Conservation (phyloP, 2,113 vertebrate genomes). For the Isurus oxyrinchus region DNA sequence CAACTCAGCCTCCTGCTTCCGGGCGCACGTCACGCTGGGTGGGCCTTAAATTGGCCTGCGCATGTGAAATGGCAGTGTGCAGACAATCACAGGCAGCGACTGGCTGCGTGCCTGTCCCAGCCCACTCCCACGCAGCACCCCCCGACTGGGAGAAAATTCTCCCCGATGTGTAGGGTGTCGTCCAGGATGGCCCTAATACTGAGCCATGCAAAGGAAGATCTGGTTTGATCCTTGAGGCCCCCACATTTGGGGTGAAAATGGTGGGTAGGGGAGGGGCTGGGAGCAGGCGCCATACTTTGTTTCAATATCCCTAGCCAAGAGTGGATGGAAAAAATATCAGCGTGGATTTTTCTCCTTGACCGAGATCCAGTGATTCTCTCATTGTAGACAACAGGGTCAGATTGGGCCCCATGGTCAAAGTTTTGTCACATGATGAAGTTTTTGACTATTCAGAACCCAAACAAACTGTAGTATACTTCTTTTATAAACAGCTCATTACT, state of each 20-base stretch:
- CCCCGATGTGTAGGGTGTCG: accelerated
- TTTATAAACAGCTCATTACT: background rate
- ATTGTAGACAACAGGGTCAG: background rate
- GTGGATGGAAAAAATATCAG: background rate
- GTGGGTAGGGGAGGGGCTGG: background rate
- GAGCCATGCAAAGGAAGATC: background rate
- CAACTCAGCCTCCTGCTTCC: no score
- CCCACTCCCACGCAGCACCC: no score
- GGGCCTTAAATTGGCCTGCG: no score
- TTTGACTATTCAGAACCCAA: background rate
- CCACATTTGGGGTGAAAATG: background rate
- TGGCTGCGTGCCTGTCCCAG: no score
- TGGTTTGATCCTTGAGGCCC: background rate
- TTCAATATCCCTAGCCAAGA: background rate
- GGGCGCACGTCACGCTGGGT: no score
- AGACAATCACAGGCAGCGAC: no score
- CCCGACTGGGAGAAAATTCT: no score
- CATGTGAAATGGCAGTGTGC: no score
- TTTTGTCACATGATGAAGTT: background rate
- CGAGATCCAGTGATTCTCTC: background rate
- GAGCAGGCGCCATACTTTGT: constrained; percentile 37
- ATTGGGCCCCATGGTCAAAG: background rate
- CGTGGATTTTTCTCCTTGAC: background rate
- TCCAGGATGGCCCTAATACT: background rate
- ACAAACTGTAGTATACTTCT: background rate